Base-by-base conservation (phyloP, 2,113 vertebrate genomes). In the Raja brachyura region DNA sequence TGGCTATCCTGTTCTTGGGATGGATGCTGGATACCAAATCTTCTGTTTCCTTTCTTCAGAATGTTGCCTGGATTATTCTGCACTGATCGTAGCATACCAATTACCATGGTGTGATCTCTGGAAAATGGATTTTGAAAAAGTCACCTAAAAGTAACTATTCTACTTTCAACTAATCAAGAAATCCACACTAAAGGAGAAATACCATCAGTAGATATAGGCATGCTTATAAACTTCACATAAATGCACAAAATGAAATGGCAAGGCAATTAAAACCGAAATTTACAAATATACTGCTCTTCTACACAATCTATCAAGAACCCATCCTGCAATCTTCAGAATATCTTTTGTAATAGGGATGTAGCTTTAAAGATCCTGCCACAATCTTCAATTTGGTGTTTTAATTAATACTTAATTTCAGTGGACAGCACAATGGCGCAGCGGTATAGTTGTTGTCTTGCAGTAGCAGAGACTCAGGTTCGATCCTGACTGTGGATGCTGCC, bases 211-310 rank as follows among this genome's bases (percentile, higher is more conserved):
- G 94, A 93, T 9, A 13, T 78, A 78, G 59, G 74, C 73, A 86
- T 93, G 70, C 63, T 70, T 93, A 94, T 90, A 76, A 22, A 59
- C 5, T 94, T 94, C 94, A 83, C 94, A 95, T 85, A 11, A 74
- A 90, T 93, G 83, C 93, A 94, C 63, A 1, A 94, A 93, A 94
- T 5, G 18, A 1, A 90, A 54, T 39, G 13, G 11, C n/a, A 92
- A 92, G 25, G 7, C 4, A 92, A 31, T 54, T 74, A 73, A 39
- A 73, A 39, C 39, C 5, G 9, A 39, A 48, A 16, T 79, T 39
- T 11, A 4, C 39, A 77, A 48, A 48, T 48, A 48, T 48, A 48
- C 39, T 48, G 39, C 39, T 1, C 39, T 48, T 48, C 39, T 48
- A 48, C 39, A 3, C 39, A 48, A 48, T 48, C 39, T 0, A 48